These are phyloP conservation scores for Pseudorectes ferrugineus DNA, from an alignment of 2,113 vertebrate species.

Conservation along the genomic window DNA sequence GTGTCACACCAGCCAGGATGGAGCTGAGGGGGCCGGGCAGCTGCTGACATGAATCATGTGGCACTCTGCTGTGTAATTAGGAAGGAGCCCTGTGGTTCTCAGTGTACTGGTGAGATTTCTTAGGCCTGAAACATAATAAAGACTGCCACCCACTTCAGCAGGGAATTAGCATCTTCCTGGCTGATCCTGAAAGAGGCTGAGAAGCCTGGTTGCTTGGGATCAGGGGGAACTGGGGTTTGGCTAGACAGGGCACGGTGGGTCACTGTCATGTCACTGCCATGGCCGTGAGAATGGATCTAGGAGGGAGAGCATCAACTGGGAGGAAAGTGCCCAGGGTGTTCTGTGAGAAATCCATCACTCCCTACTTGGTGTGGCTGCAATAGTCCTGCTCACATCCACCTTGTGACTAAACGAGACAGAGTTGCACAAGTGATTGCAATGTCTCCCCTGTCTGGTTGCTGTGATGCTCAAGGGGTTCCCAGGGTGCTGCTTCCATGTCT, in stretches of 20 bases:
- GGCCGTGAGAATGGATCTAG: rapidly evolving
- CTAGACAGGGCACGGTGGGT: neutral
- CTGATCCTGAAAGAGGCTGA: neutral
- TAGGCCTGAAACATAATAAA: neutral
- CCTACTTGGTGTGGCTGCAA: neutral
- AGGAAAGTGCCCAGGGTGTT: neutral
- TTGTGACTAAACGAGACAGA: neutral
- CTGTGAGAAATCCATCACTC: neutral
- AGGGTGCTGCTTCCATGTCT: neutral
- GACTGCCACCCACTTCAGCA: neutral
- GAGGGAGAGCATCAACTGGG: neutral
- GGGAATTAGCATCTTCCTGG: neutral
- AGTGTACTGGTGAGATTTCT: neutral
- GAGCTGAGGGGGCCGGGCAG: neutral
- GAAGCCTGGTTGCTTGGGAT: neutral
- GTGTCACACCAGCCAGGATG: neutral
- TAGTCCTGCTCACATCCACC: neutral
- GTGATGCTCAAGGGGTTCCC: neutral
- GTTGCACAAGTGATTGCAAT: neutral
- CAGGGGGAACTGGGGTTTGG: neutral
- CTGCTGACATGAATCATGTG: neutral
- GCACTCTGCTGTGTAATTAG: slow-evolving; percentile 23
- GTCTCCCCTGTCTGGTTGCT: neutral
- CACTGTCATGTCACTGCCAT: neutral
- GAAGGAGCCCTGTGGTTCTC: neutral